Base-by-base conservation (phyloP, 2,888 invertebrate genomes). In the Metellina segmentata region DNA sequence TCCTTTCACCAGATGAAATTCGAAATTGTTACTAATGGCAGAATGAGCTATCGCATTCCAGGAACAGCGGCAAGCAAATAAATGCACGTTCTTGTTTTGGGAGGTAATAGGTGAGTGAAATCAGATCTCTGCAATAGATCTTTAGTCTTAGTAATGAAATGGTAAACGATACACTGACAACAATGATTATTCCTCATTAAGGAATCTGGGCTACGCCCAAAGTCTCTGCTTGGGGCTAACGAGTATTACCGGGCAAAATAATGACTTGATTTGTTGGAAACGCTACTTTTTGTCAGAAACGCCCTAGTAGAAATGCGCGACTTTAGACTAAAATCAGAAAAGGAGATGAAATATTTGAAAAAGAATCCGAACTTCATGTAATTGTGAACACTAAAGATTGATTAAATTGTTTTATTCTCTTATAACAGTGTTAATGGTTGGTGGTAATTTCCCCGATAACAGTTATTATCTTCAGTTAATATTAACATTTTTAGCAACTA, bases 101-200 rank as follows among this genome's bases (percentile, higher is more conserved):
- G 61, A 61, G 61, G 11, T 16, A 61, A 61, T 13, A 61, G 11
- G 61, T 61, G 16, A 16, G 16, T 16, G 9, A 61, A 61, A 61
- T 61, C 61, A 16, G 61, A 16, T 16, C 61, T 7, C 16, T 61
- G 16, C 61, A 61, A 34, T 61, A 11, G 61, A 61, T 61, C 61
- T 11, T 61, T 61, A 11, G 16, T 51, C 9, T 51, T 53, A 9
- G 13, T 19, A 79, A 61, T 16, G 61, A 79, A 61, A 34, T 6
- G 20, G 79, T 61, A 61, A 79, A 61, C 1, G 13, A 16, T 13
- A 20, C 34, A 20, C 11, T 13, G 61, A 79, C 61, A 61, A 34
- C 61, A 78, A 71, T 70, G 86, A 86, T 86, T 86, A 51, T 78
- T 86, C 19, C 51, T 86, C 86, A 78, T 86, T 86, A 86, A 51